Percentiles rank a stretch among this genome's conserved stretches.
Evolutionary conservation across 2,888 invertebrate genomes (phyloP).

Genomic region (Alentia gelatinosa): DNA sequence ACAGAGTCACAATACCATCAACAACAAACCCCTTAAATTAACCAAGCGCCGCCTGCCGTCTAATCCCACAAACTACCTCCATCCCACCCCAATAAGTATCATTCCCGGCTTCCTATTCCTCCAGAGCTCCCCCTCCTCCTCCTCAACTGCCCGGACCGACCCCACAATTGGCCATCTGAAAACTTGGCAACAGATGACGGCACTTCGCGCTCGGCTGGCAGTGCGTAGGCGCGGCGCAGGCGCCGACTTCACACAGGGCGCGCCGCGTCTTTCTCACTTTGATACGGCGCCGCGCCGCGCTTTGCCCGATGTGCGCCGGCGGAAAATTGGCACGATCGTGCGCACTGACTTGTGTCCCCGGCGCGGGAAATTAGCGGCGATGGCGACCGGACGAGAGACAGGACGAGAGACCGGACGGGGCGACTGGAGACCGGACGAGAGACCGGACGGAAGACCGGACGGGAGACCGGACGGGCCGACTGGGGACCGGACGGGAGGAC

Average conservation of each 20-base stretch:
- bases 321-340: constrained; percentile 51
- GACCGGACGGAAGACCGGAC: too few species aligned
- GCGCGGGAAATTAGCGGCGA: constrained; percentile 30
- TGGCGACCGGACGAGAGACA: background rate
- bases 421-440: too few species aligned
- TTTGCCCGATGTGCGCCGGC: constrained; percentile 28
- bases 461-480: background rate
- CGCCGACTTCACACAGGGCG: constrained; percentile 33
- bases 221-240: background rate
- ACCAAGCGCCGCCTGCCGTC: too few species aligned
- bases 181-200: constrained; percentile 53
- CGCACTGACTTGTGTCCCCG: constrained; percentile 46
- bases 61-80: too few species aligned
- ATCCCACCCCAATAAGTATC: too few species aligned
- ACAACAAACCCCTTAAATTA: too few species aligned
- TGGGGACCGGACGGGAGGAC: background rate
- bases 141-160: background rate
- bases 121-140: background rate
- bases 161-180: constrained; percentile 50
- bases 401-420: too few species aligned
- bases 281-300: constrained; percentile 35
- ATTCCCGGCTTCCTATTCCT: background rate
- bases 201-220: background rate
- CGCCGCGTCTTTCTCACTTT: constrained; percentile 43
- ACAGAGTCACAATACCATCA: too few species aligned